Evolutionary conservation across 2,888 invertebrate species (phyloP), one percentile per base, ranked within the genome.

Genomic region (Chrysolina oricalcia): DNA sequence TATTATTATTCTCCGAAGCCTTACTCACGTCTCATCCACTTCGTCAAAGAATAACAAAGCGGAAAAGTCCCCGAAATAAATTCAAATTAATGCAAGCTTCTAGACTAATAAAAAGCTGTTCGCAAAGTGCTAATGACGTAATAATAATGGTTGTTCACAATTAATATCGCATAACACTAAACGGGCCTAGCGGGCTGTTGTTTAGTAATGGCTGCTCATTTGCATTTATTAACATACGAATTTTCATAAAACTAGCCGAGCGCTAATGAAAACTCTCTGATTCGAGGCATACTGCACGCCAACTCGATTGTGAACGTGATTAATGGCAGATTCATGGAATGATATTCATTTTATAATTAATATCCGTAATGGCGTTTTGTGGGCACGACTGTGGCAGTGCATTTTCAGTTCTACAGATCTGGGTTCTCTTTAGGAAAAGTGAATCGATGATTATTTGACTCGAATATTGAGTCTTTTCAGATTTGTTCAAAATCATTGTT

Each of bases 71-170:
- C 73, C 72, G 65, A 82, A 81, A 83, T 81, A 78, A 82, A 87
- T 86, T 86, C 84, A 86, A 87, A 86, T 87, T 86, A 86, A 87
- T 87, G 85, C 86, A 80, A 83, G 82, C 82, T 79, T 79, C 77
- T 78, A 81, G 81, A 81, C 83, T 81, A 81, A 83, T 85, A 86
- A 86, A 86, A 86, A 86, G 84, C 84, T 80, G 84, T 82, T 83
- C 81, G 83, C 84, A 83, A 85, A 85, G 87, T 86, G 87, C 88
- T 88, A 89, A 89, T 88, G 88, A 87, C 87, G 85, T 87, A 88
- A 88, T 88, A 88, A 89, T 88, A 86, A 88, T 87, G 86, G 87
- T 87, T 86, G 86, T 87, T 87, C 86, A 87, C 87, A 89, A 89
- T 89, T 89, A 89, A 88, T 88, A 88, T 87, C 87, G 86, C 88